These are phyloP conservation scores for Heliornis fulica DNA, from an alignment of 2,113 vertebrate species.

Conservation along the genomic window DNA sequence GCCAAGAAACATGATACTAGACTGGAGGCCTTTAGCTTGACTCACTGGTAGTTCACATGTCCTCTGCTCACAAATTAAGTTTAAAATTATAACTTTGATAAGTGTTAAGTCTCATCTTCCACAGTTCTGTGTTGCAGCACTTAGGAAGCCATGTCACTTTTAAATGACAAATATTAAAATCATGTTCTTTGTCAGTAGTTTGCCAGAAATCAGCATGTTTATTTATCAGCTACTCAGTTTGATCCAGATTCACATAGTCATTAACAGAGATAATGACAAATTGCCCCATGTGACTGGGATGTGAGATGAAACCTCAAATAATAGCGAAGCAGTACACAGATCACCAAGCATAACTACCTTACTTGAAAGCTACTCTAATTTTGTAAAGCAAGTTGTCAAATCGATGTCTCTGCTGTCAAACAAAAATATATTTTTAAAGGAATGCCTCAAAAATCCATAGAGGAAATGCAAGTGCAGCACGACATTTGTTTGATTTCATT, in stretches of 20 bases:
- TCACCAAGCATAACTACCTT: constrained; percentile 5
- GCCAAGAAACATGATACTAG: neutral
- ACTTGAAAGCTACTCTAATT: constrained; percentile 51
- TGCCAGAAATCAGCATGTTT: constrained; percentile 44
- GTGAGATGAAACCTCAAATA: constrained; percentile 39
- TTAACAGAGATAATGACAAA: constrained; percentile 57
- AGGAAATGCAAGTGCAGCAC: neutral
- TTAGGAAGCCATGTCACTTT: neutral
- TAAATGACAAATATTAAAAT: constrained; percentile 33
- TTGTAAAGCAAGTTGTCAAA: constrained; percentile 57
- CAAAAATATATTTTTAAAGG: constrained; percentile 44
- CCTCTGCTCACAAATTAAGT: neutral
- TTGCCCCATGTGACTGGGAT: constrained; percentile 7
- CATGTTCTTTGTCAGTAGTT: neutral
- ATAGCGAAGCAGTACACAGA: neutral
- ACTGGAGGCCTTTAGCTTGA: neutral
- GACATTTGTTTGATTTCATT: constrained; percentile 42
- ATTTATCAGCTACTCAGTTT: constrained; percentile 23
- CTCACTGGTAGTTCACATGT: neutral
- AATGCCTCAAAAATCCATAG: constrained; percentile 46
- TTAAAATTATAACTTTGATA: neutral
- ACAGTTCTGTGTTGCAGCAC: neutral
- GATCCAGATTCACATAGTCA: constrained; percentile 46
- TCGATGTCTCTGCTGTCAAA: constrained; percentile 33
- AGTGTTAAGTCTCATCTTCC: neutral